Base-by-base conservation (phyloP, 2,797 vertebrate species). In the Alectoris magna region DNA sequence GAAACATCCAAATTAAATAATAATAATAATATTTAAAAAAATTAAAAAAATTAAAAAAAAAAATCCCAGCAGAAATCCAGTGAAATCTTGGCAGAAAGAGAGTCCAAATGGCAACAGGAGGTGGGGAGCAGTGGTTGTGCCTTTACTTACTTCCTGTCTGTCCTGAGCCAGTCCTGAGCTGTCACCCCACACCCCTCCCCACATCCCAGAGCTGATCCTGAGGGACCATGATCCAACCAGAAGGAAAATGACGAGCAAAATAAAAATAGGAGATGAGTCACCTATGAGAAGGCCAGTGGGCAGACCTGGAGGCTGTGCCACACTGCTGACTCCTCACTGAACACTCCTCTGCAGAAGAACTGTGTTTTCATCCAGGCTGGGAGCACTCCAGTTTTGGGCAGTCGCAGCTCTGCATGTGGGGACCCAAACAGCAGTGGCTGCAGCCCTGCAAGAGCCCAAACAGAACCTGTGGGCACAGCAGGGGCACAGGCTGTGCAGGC, bases 251-350 rank as follows among this genome's bases (percentile, higher is more conserved):
- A 79, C 31, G 4, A 22, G 41, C 43, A 27, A 71, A 88, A 79
- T 70, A 92, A 87, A 94, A 93, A 70, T 53, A 90, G 69, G 4
- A 58, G 14, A 19, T 86, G 46, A 77, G 58, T 81, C 84, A 43
- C 34, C 48, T n/a, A 4, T 6, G 10, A 27, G 11, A 23, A 26
- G 71, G 69, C 67, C 4, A 24, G 0, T 4, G 62, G 2, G 64
- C 46, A 39, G 21, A 56, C 24, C 87, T 26, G 44, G 48, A 24
- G n/a, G 23, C 27, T 0, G 53, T 5, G 9, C 1, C 3, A n/a
- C 14, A 24, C 63, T 7, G 7, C 21, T 36, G 78, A 27, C 80
- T 78, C 77, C 87, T 56, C 69, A 0, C 80, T 14, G 10, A 79
- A 39, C 14, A 2, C 43, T 24, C 68, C 44, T 0, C n/a, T 62